Percentiles rank a stretch among this genome's conserved stretches.
Evolutionary conservation across 2,113 vertebrate genomes (phyloP).

Genomic region (Anguilla rostrata): DNA sequence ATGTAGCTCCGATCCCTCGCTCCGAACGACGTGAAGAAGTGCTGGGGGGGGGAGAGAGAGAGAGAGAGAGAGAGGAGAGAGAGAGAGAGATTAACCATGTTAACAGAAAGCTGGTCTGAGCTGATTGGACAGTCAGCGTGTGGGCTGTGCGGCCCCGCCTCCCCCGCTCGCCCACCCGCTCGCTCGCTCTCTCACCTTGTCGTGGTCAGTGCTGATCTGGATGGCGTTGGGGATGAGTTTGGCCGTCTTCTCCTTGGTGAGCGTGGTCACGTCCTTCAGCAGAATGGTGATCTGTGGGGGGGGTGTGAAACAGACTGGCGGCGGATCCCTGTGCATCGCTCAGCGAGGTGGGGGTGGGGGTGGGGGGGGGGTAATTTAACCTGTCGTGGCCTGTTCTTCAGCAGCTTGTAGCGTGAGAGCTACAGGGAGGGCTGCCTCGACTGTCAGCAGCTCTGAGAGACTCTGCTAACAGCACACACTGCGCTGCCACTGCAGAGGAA

Average conservation of each 20-base stretch:
- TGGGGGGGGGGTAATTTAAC: too few relatives aligned
- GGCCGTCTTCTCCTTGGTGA: slow-evolving; percentile 89
- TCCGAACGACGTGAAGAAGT: slow-evolving; percentile 90
- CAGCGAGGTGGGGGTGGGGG: too few relatives aligned
- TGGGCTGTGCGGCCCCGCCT: too few relatives aligned
- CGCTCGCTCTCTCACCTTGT: slow-evolving; percentile 66
- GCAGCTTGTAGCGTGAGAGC: too few relatives aligned
- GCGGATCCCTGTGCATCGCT: not conserved
- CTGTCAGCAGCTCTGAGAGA: too few relatives aligned
- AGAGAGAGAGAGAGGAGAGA: not conserved
- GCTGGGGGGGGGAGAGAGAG: slow-evolving; percentile 52
- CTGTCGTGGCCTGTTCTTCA: too few relatives aligned
- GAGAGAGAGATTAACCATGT: not conserved
- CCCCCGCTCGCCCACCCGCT: too few relatives aligned
- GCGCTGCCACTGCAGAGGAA: too few relatives aligned
- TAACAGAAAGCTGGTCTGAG: too few relatives aligned
- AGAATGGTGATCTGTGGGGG: slow-evolving; percentile 79
- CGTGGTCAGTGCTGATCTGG: slow-evolving; percentile 84
- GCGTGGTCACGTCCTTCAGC: slow-evolving; percentile 82
- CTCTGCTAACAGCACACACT: too few relatives aligned
- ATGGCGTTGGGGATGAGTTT: slow-evolving; percentile 91
- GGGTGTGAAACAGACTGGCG: not conserved
- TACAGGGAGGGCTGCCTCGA: too few relatives aligned
- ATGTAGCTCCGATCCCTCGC: slow-evolving; percentile 88
- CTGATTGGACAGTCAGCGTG: too few relatives aligned